Percentiles rank a stretch among this genome's conserved stretches.
These are phyloP conservation scores for Lepidurus apus DNA, from an alignment of 1,140 invertebrate species.

Conservation along the genomic window DNA sequence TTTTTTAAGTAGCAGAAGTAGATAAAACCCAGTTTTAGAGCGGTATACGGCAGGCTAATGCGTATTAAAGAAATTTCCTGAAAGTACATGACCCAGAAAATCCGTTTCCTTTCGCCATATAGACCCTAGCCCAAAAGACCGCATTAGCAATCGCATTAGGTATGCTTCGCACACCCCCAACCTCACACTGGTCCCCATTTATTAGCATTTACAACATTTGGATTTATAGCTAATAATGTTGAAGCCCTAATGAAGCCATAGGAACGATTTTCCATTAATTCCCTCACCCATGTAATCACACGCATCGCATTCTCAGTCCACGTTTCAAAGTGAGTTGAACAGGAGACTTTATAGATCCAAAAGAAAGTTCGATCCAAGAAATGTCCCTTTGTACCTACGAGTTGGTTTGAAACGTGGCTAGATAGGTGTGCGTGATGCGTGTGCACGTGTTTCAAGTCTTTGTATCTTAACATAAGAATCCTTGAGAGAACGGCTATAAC, in stretches of 20 bases:
- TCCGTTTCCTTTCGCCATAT: neutral
- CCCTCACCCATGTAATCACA: neutral
- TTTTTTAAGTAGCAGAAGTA: too few relatives aligned
- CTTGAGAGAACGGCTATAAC: neutral
- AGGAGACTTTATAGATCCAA: too few relatives aligned
- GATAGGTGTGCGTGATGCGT: too few relatives aligned
- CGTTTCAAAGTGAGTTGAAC: too few relatives aligned
- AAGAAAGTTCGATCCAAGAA: too few relatives aligned
- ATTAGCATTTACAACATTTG: neutral
- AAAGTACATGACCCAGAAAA: neutral
- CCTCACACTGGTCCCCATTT: neutral
- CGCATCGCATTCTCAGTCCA: neutral
- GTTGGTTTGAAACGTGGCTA: too few relatives aligned
- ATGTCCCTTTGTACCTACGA: too few relatives aligned
- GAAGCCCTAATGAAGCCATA: neutral
- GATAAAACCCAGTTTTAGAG: neutral
- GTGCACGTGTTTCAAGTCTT: neutral
- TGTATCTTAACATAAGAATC: neutral
- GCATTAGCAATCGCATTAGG: constrained; percentile 1
- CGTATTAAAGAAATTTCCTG: neutral
- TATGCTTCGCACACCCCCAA: neutral
- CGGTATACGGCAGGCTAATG: neutral
- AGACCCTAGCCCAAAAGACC: neutral
- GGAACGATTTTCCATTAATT: neutral
- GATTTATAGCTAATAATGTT: neutral